Conservation (phyloP, 2,797 vertebrate genomes). For the Chelon labrosus region DNA sequence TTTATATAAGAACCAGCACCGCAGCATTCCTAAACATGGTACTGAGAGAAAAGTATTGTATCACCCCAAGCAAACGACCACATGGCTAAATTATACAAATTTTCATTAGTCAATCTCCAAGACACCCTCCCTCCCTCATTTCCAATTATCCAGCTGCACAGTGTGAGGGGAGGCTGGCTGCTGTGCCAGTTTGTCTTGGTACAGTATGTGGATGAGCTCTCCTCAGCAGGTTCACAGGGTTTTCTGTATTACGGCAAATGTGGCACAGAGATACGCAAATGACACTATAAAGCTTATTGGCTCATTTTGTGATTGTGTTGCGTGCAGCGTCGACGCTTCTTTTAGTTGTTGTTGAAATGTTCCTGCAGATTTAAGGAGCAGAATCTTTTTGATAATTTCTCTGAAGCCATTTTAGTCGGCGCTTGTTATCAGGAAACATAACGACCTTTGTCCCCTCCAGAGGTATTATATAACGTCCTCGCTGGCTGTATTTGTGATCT, state of each 20-base stretch:
- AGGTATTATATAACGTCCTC: neutral
- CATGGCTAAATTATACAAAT: conserved; percentile 55
- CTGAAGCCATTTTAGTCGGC: conserved; percentile 26
- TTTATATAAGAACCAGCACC: neutral
- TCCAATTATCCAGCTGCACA: conserved; percentile 59
- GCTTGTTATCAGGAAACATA: conserved; percentile 41
- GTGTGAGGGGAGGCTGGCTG: conserved; percentile 22
- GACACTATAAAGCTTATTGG: conserved; percentile 30
- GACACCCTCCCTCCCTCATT: conserved; percentile 27
- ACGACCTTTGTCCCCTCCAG: conserved; percentile 27
- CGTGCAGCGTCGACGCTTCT: conserved; percentile 12
- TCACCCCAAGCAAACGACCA: conserved; percentile 21
- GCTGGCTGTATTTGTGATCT: conserved; percentile 15
- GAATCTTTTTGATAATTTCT: conserved; percentile 33
- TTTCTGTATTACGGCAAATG: conserved; percentile 50
- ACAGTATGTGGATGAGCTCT: conserved; percentile 38
- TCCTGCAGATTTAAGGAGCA: conserved; percentile 5
- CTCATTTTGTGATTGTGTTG: conserved; percentile 17
- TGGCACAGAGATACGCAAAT: conserved; percentile 49
- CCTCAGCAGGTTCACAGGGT: conserved; percentile 34
- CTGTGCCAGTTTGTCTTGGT: conserved; percentile 49
- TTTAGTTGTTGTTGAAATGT: conserved; percentile 14
- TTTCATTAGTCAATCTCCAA: conserved; percentile 49
- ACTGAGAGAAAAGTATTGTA: conserved; percentile 15
- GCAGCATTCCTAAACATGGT: conserved; percentile 3